These are phyloP conservation scores for Stenotaenia linearis DNA, from an alignment of 2,888 invertebrate species.

Conservation along the genomic window DNA sequence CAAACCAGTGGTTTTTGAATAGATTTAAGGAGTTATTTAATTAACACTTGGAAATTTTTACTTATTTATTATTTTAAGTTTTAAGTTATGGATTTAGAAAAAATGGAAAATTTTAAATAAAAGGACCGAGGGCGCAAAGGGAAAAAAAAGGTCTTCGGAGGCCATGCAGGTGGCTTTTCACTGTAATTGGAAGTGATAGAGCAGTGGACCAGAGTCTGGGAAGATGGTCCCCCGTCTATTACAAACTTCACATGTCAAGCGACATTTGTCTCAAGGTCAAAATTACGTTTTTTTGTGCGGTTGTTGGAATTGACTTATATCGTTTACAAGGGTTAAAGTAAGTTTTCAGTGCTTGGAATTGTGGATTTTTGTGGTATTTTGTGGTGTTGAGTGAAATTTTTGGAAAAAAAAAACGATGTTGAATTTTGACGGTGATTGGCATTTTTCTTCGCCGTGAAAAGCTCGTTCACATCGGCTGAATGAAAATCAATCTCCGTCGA, in stretches of 20 bases:
- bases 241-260: not conserved
- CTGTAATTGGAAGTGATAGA: slow-evolving; percentile 5
- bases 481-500: too few relatives aligned
- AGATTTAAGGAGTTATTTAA: not conserved
- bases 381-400: too few relatives aligned
- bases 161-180: not conserved
- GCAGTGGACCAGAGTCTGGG: not conserved
- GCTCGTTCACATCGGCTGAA: too few relatives aligned
- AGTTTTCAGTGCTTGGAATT: too few relatives aligned
- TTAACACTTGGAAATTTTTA: not conserved
- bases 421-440: too few relatives aligned
- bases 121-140: not conserved
- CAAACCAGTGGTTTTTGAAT: not conserved
- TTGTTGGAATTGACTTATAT: too few relatives aligned
- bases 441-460: too few relatives aligned
- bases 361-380: too few relatives aligned
- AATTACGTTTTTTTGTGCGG: not conserved
- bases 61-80: not conserved
- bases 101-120: not conserved
- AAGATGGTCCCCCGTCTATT: not conserved
- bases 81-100: not conserved
- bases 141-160: not conserved
- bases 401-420: too few relatives aligned
- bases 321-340: too few relatives aligned
- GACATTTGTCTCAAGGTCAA: not conserved